Conservation (phyloP, 2,113 vertebrate species). For the Epinephelus fuscoguttatus region DNA sequence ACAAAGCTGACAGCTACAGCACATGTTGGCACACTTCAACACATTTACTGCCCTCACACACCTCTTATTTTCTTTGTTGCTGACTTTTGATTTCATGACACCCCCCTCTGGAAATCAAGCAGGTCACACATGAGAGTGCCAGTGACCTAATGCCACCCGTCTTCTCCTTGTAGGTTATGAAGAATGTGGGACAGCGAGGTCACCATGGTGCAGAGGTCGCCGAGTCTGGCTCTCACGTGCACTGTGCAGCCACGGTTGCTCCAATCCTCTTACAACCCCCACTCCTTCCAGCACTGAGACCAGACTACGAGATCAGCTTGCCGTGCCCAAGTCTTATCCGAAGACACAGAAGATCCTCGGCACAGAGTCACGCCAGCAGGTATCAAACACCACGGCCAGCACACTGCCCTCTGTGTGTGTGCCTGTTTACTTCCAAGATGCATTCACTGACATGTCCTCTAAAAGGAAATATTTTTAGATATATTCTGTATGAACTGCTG, state of each 20-base stretch:
- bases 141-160: slow-evolving; percentile 27
- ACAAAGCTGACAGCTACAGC: background rate
- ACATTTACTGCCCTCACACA: background rate
- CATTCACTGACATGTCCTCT: background rate
- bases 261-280: slow-evolving; percentile 82
- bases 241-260: slow-evolving; percentile 24
- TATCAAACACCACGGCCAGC: slow-evolving; percentile 64
- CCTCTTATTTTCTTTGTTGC: slow-evolving; percentile 1
- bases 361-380: slow-evolving; percentile 69
- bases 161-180: slow-evolving; percentile 19
- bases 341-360: slow-evolving; percentile 60
- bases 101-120: background rate
- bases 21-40: background rate
- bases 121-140: slow-evolving; percentile 29
- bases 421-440: background rate
- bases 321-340: slow-evolving; percentile 70
- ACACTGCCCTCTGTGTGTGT: background rate
- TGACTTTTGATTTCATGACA: background rate
- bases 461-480: background rate
- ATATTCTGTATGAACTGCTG: background rate
- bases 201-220: slow-evolving; percentile 62
- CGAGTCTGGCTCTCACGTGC: slow-evolving; percentile 75
- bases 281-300: slow-evolving; percentile 64
- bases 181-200: slow-evolving; percentile 76
- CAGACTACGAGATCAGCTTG: slow-evolving; percentile 73